phyloP scores from a whole-genome alignment of 1,140 invertebrate species.

The Nephila pilipes region DNA sequence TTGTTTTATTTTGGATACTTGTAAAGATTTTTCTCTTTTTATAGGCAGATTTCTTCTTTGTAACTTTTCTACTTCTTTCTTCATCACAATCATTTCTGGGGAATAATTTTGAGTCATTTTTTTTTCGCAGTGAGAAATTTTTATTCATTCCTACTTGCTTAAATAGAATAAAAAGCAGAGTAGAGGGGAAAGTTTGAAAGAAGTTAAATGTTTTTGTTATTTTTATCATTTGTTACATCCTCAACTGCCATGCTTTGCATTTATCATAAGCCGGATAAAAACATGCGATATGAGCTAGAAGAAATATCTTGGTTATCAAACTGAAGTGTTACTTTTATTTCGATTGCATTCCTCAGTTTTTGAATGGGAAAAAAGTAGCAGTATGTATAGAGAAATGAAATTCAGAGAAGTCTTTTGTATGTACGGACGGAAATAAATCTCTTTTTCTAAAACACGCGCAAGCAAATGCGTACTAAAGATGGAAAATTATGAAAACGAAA shows the following conservation, averaged over 20 bases:
- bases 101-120: not conserved
- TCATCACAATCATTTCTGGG: not conserved
- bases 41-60: not conserved
- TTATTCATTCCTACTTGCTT: slow-evolving; percentile 19
- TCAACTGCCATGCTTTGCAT: slow-evolving; percentile 1
- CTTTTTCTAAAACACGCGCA: not conserved
- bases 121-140: not conserved
- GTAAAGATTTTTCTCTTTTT: too few species aligned
- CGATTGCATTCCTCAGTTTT: not conserved
- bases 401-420: not conserved
- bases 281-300: not conserved
- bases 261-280: slow-evolving; percentile 42
- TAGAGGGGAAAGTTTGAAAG: not conserved
- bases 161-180: not conserved
- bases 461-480: not conserved
- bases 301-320: slow-evolving; percentile 43
- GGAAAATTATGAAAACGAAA: slow-evolving; percentile 54
- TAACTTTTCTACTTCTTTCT: not conserved
- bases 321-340: slow-evolving; percentile 27
- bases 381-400: not conserved
- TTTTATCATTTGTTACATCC: not conserved
- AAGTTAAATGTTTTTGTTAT: not conserved
- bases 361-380: not conserved
- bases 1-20: too few species aligned
- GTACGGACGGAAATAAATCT: too few species aligned